Conservation (phyloP, 2,888 invertebrate species). For the Ormyrus nitidulus region DNA sequence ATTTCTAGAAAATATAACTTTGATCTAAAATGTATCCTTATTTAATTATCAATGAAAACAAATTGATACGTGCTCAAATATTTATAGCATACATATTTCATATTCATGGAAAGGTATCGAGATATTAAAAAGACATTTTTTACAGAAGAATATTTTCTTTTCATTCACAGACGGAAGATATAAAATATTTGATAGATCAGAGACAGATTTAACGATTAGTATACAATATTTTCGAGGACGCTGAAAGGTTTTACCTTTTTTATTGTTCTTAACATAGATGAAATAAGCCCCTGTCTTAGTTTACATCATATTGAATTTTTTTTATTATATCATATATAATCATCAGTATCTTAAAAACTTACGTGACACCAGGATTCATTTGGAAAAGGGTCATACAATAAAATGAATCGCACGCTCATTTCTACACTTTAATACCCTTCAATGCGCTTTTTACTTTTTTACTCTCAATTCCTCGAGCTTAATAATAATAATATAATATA, state of each 20-base stretch:
- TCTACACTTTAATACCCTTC: conserved; percentile 6
- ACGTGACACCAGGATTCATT: conserved; percentile 17
- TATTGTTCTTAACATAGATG: conserved; percentile 26
- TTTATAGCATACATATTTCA: too few relatives aligned
- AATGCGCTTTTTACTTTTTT: conserved; percentile 5
- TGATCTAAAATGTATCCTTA: too few relatives aligned
- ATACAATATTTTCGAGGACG: conserved; percentile 63
- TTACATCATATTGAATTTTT: neutral
- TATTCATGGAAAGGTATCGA: too few relatives aligned
- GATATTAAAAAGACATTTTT: conserved; percentile 47
- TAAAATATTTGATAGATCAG: conserved; percentile 70
- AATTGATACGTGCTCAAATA: too few relatives aligned
- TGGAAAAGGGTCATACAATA: conserved; percentile 9
- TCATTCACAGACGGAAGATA: conserved; percentile 70
- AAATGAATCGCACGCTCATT: conserved; percentile 11
- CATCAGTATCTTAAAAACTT: conserved; percentile 23
- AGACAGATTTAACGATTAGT: conserved; percentile 68
- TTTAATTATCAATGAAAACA: too few relatives aligned
- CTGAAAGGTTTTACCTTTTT: conserved; percentile 55
- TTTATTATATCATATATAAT: conserved; percentile 30
- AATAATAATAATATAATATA: conserved; percentile 16
- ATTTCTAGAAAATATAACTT: too few relatives aligned
- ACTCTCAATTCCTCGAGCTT: conserved; percentile 42
- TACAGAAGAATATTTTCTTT: conserved; percentile 72
- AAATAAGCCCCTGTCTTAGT: conserved; percentile 27